Base-by-base conservation (phyloP, 2,113 vertebrate species). In the Hemiprocne comata region DNA sequence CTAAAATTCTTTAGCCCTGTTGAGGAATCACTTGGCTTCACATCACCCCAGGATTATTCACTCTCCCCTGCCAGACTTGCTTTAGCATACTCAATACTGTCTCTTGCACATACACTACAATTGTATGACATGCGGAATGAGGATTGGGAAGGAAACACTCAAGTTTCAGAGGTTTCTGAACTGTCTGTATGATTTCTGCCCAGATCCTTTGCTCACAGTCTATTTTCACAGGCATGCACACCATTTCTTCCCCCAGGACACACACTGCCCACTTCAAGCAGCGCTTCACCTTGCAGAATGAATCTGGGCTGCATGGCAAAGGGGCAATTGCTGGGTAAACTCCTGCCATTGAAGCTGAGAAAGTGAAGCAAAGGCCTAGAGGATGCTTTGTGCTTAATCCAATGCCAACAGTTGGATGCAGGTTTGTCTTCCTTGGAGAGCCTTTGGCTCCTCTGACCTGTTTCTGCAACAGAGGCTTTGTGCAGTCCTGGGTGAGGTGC, bases 21-120 rank as follows among this genome's bases (percentile, higher is more conserved):
- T 58, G 46, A 74, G 16, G 13, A 34, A 20, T 57, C 54, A n/a
- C 26, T n/a, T 71, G 31, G 25, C 25, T 90, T 76, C 38, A 17
- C 17, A 21, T 67, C 31, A 62, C 20, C 33, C 23, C 36, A 64
- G 23, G 33, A 42, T 48, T 46, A 50, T 26, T 61, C 55, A 12
- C 16, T 70, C 70, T 81, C 9, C 23, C 12, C 25, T 15, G 7
- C 12, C 51, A 74, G 51, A 15, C 58, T 62, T 77, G 5, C 31
- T 46, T 61, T n/a, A 40, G 16, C 36, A 20, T 26, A 4, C n/a
- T 33, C 3, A 0, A 9, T n/a, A 17, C 15, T 44, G 13, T 44
- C 31, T 14, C 21, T 25, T 6, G 3, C 40, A 34, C 26, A 21
- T 0, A 1, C 18, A 10, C 33, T 40, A 28, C 25, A 8, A 29